Evolutionary conservation across 2,797 vertebrate genomes (phyloP).

Genomic region (Decapterus maruadsi): DNA sequence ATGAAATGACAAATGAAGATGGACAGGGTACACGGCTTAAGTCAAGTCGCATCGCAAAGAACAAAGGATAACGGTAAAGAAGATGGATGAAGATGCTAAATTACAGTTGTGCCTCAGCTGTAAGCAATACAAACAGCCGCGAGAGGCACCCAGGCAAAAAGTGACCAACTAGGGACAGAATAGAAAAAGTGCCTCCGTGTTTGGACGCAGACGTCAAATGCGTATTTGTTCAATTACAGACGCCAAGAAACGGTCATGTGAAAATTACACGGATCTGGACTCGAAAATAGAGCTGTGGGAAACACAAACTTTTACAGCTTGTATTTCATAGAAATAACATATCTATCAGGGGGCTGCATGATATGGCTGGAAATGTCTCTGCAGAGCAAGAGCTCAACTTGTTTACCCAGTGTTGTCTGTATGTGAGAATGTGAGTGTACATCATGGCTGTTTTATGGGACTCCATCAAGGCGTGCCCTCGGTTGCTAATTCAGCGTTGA

Average conservation of each 20-base stretch:
- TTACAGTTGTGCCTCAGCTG: constrained; percentile 43
- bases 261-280: constrained; percentile 31
- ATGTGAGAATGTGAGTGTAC: too few species aligned
- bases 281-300: constrained; percentile 29
- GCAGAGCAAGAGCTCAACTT: neutral
- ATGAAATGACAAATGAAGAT: constrained; percentile 73
- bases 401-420: too few species aligned
- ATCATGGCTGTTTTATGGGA: too few species aligned
- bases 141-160: constrained; percentile 30
- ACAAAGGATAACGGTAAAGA: constrained; percentile 59
- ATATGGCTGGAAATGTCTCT: neutral
- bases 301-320: constrained; percentile 26
- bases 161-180: constrained; percentile 33
- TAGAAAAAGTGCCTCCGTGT: constrained; percentile 13
- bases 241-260: constrained; percentile 41
- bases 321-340: neutral
- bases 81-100: constrained; percentile 63
- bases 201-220: constrained; percentile 38
- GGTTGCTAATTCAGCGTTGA: too few species aligned
- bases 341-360: neutral
- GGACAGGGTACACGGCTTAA: constrained; percentile 68
- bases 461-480: too few species aligned
- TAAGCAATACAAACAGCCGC: constrained; percentile 43
- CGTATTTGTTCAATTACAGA: constrained; percentile 38
- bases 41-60: constrained; percentile 64